Conservation (phyloP, 2,113 vertebrate genomes). For the Anseranas semipalmata region DNA sequence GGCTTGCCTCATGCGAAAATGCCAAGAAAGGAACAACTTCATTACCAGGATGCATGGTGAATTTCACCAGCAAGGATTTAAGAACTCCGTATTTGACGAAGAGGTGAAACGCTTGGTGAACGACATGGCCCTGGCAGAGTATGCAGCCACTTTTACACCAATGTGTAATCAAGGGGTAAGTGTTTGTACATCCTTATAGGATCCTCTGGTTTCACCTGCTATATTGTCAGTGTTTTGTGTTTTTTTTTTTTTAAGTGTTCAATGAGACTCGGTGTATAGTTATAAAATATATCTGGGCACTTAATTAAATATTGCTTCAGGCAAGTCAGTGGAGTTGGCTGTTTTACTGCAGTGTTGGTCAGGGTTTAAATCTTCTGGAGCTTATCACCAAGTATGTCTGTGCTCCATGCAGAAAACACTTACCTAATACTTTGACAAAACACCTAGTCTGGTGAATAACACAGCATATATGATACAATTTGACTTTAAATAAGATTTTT, state of each 20-base stretch:
- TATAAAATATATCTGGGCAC: not conserved
- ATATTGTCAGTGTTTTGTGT: not conserved
- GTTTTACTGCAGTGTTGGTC: not conserved
- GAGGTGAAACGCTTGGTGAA: constrained; percentile 69
- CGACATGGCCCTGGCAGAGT: constrained; percentile 75
- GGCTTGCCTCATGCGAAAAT: constrained; percentile 83
- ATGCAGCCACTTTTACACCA: constrained; percentile 38
- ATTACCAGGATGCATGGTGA: constrained; percentile 69
- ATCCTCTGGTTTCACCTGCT: not conserved
- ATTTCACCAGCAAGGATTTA: constrained; percentile 55
- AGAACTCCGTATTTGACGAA: constrained; percentile 54
- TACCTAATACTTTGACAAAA: not conserved
- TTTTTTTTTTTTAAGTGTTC: not conserved
- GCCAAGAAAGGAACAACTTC: constrained; percentile 80
- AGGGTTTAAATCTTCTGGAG: not conserved
- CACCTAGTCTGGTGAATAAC: not conserved
- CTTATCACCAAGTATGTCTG: not conserved
- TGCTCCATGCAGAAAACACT: not conserved
- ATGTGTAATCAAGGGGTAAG: constrained; percentile 10
- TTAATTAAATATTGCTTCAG: not conserved
- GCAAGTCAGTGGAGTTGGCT: not conserved
- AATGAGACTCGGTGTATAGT: not conserved
- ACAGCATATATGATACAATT: not conserved
- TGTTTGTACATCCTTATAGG: not conserved
- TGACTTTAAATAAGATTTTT: not conserved